These are phyloP conservation scores for Gallinago nigripennis DNA, from an alignment of 2,797 vertebrate species.

Conservation along the genomic window DNA sequence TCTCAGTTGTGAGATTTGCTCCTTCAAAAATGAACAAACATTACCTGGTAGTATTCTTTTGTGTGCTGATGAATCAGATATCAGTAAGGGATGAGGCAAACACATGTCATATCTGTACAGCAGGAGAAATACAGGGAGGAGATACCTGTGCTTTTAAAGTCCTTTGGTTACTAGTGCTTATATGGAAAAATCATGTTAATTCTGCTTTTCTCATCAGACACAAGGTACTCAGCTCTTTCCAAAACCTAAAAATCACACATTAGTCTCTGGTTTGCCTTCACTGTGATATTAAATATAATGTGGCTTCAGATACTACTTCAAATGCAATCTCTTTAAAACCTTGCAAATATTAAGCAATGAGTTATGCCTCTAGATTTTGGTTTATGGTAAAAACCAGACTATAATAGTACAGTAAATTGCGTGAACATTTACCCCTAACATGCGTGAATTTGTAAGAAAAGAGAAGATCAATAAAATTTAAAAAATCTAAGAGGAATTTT, in stretches of 20 bases:
- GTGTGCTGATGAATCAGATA: background rate
- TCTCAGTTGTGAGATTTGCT: accelerated
- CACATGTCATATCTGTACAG: background rate
- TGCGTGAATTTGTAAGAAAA: background rate
- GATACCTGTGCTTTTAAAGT: background rate
- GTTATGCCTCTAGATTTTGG: background rate
- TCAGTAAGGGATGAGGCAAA: background rate
- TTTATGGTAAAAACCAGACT: background rate
- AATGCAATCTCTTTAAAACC: background rate
- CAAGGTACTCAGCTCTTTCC: background rate
- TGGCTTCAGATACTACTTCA: background rate
- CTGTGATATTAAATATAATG: background rate
- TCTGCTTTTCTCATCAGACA: background rate
- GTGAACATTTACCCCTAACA: background rate
- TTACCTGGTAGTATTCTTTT: background rate
- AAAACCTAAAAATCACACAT: background rate
- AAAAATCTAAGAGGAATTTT: background rate
- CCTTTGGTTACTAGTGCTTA: background rate
- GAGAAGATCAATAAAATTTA: background rate
- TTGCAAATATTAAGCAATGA: background rate
- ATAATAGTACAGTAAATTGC: background rate
- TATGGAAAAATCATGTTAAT: background rate
- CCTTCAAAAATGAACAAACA: background rate
- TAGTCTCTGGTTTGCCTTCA: background rate
- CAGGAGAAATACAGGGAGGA: background rate